Evolutionary conservation across 2,113 vertebrate species (phyloP).

Genomic region (Sprattus sprattus): DNA sequence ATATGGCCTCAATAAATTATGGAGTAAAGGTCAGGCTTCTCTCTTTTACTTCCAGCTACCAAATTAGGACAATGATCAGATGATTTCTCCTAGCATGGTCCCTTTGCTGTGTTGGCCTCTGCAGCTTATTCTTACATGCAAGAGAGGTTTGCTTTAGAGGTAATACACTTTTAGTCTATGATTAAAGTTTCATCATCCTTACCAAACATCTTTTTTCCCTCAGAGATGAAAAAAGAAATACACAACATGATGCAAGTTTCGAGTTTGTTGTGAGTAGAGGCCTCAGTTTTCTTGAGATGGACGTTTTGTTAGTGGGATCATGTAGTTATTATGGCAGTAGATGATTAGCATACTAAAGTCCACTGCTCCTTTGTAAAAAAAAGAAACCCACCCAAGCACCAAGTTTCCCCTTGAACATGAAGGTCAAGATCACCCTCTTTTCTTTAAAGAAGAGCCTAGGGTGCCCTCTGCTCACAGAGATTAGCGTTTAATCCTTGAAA

Average conservation of each 20-base stretch:
- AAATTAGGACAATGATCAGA: not conserved
- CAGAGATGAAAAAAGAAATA: not conserved
- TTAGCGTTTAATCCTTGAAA: slow-evolving; percentile 72
- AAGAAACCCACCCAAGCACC: not conserved
- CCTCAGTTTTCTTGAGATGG: not conserved
- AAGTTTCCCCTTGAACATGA: slow-evolving; percentile 59
- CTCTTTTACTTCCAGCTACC: not conserved
- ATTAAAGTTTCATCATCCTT: slow-evolving; percentile 7
- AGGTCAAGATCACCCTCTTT: slow-evolving; percentile 61
- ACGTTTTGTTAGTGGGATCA: not conserved
- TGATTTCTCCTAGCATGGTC: not conserved
- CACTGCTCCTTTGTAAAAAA: not conserved
- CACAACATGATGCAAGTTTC: not conserved
- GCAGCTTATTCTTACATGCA: not conserved
- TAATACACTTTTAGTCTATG: not conserved
- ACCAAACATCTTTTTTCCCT: not conserved
- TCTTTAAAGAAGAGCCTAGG: slow-evolving; percentile 53
- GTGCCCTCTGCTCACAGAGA: slow-evolving; percentile 61
- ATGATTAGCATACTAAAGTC: not conserved
- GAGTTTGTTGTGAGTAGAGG: not conserved
- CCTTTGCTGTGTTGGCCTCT: not conserved
- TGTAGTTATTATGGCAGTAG: not conserved
- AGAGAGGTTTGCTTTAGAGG: not conserved
- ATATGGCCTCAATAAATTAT: not conserved
- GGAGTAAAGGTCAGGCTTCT: not conserved